Evolutionary conservation across 2,888 invertebrate species (phyloP), one percentile per base, ranked within the genome.

Genomic region (Pocota personata): DNA sequence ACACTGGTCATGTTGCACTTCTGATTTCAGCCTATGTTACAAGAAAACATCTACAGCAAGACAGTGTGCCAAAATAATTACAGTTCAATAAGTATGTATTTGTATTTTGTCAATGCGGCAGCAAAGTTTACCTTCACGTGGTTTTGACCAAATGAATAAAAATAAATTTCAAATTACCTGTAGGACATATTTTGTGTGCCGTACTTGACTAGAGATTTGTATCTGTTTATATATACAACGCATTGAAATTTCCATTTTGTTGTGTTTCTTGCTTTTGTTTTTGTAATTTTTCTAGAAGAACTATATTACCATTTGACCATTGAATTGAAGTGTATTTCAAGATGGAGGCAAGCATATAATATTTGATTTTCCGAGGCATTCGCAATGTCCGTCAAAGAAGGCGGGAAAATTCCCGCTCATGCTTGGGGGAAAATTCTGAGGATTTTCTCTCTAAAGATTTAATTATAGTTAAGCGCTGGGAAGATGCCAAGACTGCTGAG

Each of bases 381-480:
- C 35, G 3, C 55, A 48, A 60, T 60, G 72, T 30, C 60, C 50
- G 35, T 30, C 32, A 14, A 35, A 58, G 67, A 58, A 67, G 58
- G 58, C 58, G 67, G 35, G 10, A 48, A 57, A 58, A 48, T 67
- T 27, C 58, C 50, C 50, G 40, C 76, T 66, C 48, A 76, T 57
- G 32, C 35, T 55, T 35, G 46, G 10, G n/a, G 16, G 16, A 55
- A 55, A 46, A 75, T 37, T 30, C 57, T 27, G 67, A 66, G 40
- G 21, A 52, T 58, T 52, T 69, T 52, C 37, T 58, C 52, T 50
- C 69, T 21, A 32, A 43, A 50, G n/a, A 69, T 77, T 77, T 77
- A 69, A 77, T 77, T 77, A 58, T 77, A 69, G 77, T 60, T 60
- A 60, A 60, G 60, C 40, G 77, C 32, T 77, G 77, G 77, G 50